These are phyloP conservation scores for Fissipunctia ypsillon DNA, from an alignment of 2,888 invertebrate genomes.

Conservation along the genomic window DNA sequence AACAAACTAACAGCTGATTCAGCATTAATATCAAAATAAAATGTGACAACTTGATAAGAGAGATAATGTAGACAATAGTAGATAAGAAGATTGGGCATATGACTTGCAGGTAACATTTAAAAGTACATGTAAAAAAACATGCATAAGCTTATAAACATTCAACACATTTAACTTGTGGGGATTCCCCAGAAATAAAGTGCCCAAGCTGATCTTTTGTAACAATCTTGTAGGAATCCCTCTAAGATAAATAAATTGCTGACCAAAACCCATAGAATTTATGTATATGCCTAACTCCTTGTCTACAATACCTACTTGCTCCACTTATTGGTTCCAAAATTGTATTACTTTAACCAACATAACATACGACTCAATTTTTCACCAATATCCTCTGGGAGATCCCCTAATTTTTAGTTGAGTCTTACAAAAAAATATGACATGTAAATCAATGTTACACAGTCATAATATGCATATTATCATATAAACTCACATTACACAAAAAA, in stretches of 20 bases:
- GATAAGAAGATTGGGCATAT: conserved; percentile 37
- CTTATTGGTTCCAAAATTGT: not conserved
- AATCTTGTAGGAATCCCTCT: conserved; percentile 3
- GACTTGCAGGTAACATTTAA: not conserved
- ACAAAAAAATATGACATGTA: not conserved
- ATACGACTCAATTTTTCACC: not conserved
- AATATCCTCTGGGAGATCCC: not conserved
- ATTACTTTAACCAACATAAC: not conserved
- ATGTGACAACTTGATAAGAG: conserved; percentile 17
- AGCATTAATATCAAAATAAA: conserved; percentile 29
- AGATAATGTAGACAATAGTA: conserved; percentile 19
- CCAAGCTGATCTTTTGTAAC: not conserved
- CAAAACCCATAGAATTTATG: not conserved
- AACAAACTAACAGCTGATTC: conserved; percentile 44
- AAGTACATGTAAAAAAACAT: not conserved
- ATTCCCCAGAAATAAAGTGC: conserved; percentile 41
- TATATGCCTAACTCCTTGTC: not conserved
- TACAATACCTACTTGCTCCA: not conserved
- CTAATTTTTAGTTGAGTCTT: not conserved
- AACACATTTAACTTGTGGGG: conserved; percentile 17
- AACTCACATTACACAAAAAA: not conserved
- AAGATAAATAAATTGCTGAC: not conserved
- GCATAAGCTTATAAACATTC: conserved; percentile 17
- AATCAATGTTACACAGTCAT: not conserved
- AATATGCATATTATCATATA: not conserved